Evolutionary conservation across 2,113 vertebrate genomes (phyloP), one percentile per base, ranked within the genome.

Genomic region (Siniperca chuatsi): DNA sequence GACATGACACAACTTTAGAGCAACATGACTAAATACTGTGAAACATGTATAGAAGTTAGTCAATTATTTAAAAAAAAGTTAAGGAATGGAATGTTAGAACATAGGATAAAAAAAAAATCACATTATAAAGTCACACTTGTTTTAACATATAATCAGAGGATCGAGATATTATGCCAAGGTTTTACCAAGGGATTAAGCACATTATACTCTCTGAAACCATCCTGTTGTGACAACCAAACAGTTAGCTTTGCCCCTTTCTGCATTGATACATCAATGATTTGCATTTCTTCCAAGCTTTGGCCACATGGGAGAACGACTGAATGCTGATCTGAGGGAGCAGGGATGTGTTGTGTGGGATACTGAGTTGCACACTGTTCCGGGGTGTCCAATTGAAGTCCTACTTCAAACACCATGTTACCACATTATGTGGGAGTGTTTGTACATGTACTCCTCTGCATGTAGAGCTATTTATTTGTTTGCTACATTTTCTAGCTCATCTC

Each of bases 351-450:
- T 94, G 93, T 94, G 94, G 93, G 95, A 93, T 83, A 90, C 25
- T 29, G 48, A 84, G 84, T 75, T 82, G 67, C 84, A 80, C 70
- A 71, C 42, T 74, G 68, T 92, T 91, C 87, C 87, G 70, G 85
- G 88, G 88, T 84, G 79, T 91, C 85, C 91, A 88, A 92, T 89
- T 93, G 93, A 94, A 94, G 91, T 91, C 84, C 37, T 71, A 67
- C 94, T 95, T 95, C 93, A 96, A 95, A 95, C 89, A 78, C 71
- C 62, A 74, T 88, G 89, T 82, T 92, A 84, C 88, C 77, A 92
- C 89, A 93, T 92, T 61, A 92, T 87, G 95, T 96, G 91, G 95
- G 95, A 91, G 95, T 89, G 82, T 91, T 93, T 89, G 86, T 77
- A 85, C 88, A 86, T 87, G 80, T 79, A 81, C 89, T 91, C 84